These are phyloP conservation scores for Pheosia gnoma DNA, from an alignment of 2,888 invertebrate genomes.

Conservation along the genomic window DNA sequence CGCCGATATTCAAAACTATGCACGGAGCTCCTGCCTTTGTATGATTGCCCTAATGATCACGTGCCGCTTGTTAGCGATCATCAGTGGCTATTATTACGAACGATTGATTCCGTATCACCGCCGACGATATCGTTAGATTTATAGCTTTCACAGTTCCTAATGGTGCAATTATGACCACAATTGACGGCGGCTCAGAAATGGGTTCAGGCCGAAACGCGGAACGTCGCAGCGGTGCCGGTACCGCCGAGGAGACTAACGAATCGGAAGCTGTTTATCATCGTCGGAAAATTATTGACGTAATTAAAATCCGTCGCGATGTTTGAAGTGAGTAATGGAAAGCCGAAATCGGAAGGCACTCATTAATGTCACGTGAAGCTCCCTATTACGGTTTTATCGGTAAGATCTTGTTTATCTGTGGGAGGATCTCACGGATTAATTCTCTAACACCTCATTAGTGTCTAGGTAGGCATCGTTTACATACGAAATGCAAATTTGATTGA, in stretches of 20 bases:
- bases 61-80: slow-evolving; percentile 79
- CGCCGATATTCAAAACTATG: slow-evolving; percentile 60
- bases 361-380: slow-evolving; percentile 55
- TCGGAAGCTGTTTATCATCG: slow-evolving; percentile 48
- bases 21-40: slow-evolving; percentile 62
- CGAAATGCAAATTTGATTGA: slow-evolving; percentile 76
- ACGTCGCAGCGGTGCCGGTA: slow-evolving; percentile 22
- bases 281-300: slow-evolving; percentile 45
- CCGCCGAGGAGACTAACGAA: slow-evolving; percentile 35
- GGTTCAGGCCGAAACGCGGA: slow-evolving; percentile 16
- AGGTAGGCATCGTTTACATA: slow-evolving; percentile 64
- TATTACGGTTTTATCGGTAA: slow-evolving; percentile 61
- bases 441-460: slow-evolving; percentile 80
- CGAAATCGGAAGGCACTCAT: slow-evolving; percentile 68
- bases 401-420: slow-evolving; percentile 65
- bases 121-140: slow-evolving; percentile 66
- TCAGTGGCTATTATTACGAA: slow-evolving; percentile 66
- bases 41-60: slow-evolving; percentile 78
- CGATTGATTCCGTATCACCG: slow-evolving; percentile 69
- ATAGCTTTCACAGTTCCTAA: slow-evolving; percentile 73
- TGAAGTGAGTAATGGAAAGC: slow-evolving; percentile 43
- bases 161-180: slow-evolving; percentile 67
- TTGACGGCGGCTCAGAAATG: slow-evolving; percentile 47
- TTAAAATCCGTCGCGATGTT: slow-evolving; percentile 45
- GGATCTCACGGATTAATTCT: slow-evolving; percentile 75